Conservation (phyloP, 2,888 invertebrate genomes). For the Lingula anatina region DNA sequence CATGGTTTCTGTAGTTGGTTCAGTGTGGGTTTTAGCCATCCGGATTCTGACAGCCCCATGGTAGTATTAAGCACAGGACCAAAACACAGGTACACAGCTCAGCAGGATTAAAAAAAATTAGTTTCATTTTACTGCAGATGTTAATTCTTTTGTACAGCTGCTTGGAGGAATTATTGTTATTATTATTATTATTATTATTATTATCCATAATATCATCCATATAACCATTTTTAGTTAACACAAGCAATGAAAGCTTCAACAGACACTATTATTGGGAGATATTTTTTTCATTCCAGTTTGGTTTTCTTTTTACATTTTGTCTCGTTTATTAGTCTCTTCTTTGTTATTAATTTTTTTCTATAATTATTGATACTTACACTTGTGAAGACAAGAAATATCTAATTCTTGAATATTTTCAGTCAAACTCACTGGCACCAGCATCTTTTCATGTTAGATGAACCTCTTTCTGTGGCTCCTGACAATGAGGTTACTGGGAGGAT, state of each 20-base stretch:
- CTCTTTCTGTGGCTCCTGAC: slow-evolving; percentile 13
- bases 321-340: neutral
- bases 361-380: neutral
- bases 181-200: too few species aligned
- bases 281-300: too few species aligned
- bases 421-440: slow-evolving; percentile 30
- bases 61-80: slow-evolving; percentile 23
- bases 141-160: neutral
- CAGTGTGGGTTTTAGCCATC: slow-evolving; percentile 19
- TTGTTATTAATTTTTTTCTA: neutral
- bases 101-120: too few species aligned
- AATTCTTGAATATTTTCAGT: slow-evolving; percentile 14
- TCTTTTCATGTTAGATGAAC: slow-evolving; percentile 22
- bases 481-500: slow-evolving; percentile 16
- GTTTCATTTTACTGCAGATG: too few species aligned
- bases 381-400: neutral
- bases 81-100: slow-evolving; percentile 18
- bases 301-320: neutral
- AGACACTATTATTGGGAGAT: too few species aligned
- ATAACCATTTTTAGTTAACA: too few species aligned
- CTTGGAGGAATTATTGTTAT: neutral
- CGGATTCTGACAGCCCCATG: slow-evolving; percentile 8
- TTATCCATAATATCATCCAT: too few species aligned
- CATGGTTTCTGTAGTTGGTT: slow-evolving; percentile 33
- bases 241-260: too few species aligned